These are phyloP conservation scores for Drosophila anceps DNA, from an alignment of 2,888 invertebrate species.

Conservation along the genomic window DNA sequence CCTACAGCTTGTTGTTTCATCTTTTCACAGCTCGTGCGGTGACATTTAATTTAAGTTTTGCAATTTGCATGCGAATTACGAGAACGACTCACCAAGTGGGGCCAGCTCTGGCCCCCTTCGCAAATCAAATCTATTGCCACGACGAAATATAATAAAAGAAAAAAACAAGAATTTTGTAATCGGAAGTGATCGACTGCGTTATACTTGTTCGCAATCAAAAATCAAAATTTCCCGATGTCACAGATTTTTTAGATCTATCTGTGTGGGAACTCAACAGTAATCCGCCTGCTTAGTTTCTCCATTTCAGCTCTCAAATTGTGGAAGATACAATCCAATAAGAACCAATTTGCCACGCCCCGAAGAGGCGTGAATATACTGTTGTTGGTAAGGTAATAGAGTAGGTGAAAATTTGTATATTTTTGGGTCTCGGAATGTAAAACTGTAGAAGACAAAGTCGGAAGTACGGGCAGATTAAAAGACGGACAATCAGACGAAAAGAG, in stretches of 20 bases:
- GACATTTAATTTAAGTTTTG: constrained; percentile 80
- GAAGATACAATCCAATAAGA: background rate
- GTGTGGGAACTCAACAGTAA: too few species aligned
- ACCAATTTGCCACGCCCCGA: too few species aligned
- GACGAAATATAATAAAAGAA: constrained; percentile 24
- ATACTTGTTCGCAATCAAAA: background rate
- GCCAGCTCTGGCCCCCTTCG: constrained; percentile 12
- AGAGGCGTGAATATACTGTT: too few species aligned
- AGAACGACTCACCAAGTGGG: constrained; percentile 38
- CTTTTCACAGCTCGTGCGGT: constrained; percentile 31
- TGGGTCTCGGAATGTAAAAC: too few species aligned
- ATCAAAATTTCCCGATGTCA: too few species aligned
- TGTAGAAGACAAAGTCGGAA: too few species aligned
- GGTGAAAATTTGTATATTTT: too few species aligned
- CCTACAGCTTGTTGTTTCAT: constrained; percentile 19
- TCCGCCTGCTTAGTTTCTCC: background rate
- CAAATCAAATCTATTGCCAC: constrained; percentile 57
- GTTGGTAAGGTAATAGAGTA: too few species aligned
- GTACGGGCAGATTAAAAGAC: too few species aligned
- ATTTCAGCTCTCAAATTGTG: background rate
- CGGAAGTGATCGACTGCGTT: background rate
- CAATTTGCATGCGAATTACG: constrained; percentile 72
- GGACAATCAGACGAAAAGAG: too few species aligned
- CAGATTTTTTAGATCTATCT: too few species aligned
- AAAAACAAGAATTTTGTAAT: background rate